Percentiles rank a stretch among this genome's conserved stretches.
phyloP scores from a whole-genome alignment of 37 sponge, comb jelly and placozoan species.

The Eunapius fragilis region DNA sequence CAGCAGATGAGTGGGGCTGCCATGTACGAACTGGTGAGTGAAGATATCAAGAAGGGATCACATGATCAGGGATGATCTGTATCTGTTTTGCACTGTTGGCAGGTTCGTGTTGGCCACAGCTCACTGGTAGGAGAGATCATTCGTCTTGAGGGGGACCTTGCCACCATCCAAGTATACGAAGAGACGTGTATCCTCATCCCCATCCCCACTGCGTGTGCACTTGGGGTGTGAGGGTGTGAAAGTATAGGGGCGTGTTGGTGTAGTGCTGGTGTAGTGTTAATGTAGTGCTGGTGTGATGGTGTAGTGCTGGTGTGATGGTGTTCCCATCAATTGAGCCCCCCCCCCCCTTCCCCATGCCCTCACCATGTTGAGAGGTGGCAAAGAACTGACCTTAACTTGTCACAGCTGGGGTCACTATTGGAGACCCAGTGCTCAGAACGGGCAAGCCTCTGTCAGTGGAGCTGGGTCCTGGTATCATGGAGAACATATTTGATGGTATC shows the following conservation, averaged over 20 bases:
- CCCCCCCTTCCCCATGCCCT: background rate
- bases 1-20: conserved; percentile 96
- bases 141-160: conserved; percentile 94
- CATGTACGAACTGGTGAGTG: conserved; percentile 98
- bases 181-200: conserved; percentile 86
- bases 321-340: too few relatives aligned
- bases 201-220: too few relatives aligned
- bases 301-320: too few relatives aligned
- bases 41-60: background rate
- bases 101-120: conserved; percentile 94
- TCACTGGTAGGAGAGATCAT: conserved; percentile 99
- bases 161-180: conserved; percentile 97
- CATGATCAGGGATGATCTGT: background rate
- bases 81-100: background rate
- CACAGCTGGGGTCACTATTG: conserved; percentile 93
- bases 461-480: conserved; percentile 97
- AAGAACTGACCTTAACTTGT: conserved; percentile 28
- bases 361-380: background rate
- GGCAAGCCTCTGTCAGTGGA: conserved; percentile 99
- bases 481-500: conserved; percentile 97
- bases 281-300: too few relatives aligned
- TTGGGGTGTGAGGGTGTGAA: too few relatives aligned
- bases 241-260: too few relatives aligned
- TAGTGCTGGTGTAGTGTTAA: too few relatives aligned
- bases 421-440: conserved; percentile 96